Conservation (phyloP, 2,113 vertebrate species). For the Percina caprodes region DNA sequence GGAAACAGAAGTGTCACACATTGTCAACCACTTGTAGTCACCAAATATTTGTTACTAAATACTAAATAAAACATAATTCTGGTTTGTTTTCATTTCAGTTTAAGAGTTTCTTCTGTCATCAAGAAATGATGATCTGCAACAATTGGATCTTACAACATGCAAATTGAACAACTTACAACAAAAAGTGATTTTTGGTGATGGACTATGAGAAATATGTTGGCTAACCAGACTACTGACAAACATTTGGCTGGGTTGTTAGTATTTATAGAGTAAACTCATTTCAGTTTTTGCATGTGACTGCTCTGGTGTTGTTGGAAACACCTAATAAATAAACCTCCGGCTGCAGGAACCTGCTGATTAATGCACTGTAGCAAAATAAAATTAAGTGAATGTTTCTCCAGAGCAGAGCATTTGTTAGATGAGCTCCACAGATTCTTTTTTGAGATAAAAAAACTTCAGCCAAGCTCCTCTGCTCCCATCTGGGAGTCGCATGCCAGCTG, state of each 20-base stretch:
- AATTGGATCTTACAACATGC: too few relatives aligned
- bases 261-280: constrained; percentile 18
- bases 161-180: not conserved
- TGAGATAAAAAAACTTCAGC: not conserved
- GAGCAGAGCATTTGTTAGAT: constrained; percentile 14
- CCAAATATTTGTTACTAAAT: too few relatives aligned
- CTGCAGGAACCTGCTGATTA: constrained; percentile 12
- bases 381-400: not conserved
- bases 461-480: constrained; percentile 1
- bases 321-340: constrained; percentile 10
- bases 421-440: not conserved
- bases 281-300: not conserved
- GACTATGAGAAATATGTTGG: not conserved
- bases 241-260: not conserved
- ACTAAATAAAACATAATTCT: too few relatives aligned
- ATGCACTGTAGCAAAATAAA: not conserved
- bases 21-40: too few relatives aligned
- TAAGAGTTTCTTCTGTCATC: too few relatives aligned
- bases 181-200: not conserved
- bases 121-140: too few relatives aligned
- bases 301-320: constrained; percentile 1
- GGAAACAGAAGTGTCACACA: too few relatives aligned
- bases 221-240: not conserved
- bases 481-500: constrained; percentile 28
- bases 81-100: too few relatives aligned